A percentile compares a stretch with the other conserved stretches of the same genome.
phyloP scores from a whole-genome alignment of 2,888 invertebrate species.

The Nyleta sp. region DNA sequence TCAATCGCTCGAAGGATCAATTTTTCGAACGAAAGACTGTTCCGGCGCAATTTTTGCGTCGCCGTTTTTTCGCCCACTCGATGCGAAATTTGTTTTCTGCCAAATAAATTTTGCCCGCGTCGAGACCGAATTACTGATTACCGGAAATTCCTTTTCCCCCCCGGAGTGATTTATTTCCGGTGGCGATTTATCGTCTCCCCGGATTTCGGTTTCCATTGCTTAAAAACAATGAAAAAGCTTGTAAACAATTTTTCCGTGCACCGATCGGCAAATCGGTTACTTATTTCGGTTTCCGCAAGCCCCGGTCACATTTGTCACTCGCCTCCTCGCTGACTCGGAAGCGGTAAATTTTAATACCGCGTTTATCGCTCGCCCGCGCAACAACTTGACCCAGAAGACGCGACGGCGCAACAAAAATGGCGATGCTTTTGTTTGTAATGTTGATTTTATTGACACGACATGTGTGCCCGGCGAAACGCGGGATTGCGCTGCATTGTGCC shows the following conservation, averaged over 20 bases:
- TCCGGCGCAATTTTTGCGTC: too few species aligned
- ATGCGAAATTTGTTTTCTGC: conserved; percentile 2
- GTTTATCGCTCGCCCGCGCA: neutral
- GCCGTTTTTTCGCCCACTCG: too few species aligned
- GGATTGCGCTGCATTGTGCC: conserved; percentile 8
- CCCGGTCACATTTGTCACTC: neutral
- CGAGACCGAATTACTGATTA: conserved; percentile 32
- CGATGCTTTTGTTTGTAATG: conserved; percentile 8
- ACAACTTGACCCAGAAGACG: conserved; percentile 6
- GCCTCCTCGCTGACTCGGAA: neutral
- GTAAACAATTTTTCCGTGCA: neutral
- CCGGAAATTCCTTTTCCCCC: conserved; percentile 17
- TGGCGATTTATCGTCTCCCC: conserved; percentile 1
- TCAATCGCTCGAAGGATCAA: too few species aligned
- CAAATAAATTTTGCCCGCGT: conserved; percentile 25
- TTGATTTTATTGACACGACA: conserved; percentile 8
- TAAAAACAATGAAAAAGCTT: conserved; percentile 10
- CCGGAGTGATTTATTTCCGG: conserved; percentile 16
- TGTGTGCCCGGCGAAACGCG: neutral
- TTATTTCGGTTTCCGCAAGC: neutral
- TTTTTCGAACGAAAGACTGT: too few species aligned
- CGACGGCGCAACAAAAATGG: neutral
- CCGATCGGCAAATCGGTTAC: neutral
- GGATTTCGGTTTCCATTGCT: conserved; percentile 16
- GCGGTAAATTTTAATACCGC: neutral